These are phyloP conservation scores for Sebastes dallii DNA, from an alignment of 2,797 vertebrate genomes.

Conservation along the genomic window DNA sequence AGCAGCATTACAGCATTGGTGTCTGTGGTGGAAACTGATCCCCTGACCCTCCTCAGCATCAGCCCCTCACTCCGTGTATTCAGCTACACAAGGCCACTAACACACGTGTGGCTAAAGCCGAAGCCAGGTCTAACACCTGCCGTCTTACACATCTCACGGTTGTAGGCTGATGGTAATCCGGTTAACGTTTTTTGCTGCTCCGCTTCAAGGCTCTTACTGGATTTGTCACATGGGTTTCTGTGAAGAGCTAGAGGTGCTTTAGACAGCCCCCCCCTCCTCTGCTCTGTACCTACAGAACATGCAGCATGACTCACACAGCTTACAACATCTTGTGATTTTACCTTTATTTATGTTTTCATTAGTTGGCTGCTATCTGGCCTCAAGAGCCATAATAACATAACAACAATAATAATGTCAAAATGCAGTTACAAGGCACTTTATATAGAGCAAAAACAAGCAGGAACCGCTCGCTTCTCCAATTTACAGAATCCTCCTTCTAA, in stretches of 20 bases:
- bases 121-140: slow-evolving; percentile 19
- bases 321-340: not conserved
- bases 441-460: not conserved
- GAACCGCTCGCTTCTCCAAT: no score
- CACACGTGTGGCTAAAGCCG: slow-evolving; percentile 9
- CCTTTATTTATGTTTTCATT: not conserved
- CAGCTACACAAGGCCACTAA: not conserved
- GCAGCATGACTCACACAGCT: not conserved
- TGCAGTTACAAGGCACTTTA: not conserved
- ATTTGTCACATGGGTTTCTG: slow-evolving; percentile 39
- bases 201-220: slow-evolving; percentile 26
- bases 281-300: not conserved
- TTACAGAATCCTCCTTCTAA: no score
- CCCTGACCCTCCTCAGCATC: not conserved
- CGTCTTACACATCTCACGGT: slow-evolving; percentile 14
- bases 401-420: not conserved
- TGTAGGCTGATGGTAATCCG: slow-evolving; percentile 33
- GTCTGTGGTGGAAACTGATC: not conserved
- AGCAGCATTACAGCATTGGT: not conserved
- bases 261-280: not conserved
- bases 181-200: slow-evolving; percentile 19
- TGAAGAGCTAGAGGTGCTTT: not conserved
- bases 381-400: not conserved
- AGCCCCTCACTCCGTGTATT: not conserved
- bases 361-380: not conserved